Base-by-base conservation (phyloP, 2,888 invertebrate genomes). In the Nephrocerus scutellatus region DNA sequence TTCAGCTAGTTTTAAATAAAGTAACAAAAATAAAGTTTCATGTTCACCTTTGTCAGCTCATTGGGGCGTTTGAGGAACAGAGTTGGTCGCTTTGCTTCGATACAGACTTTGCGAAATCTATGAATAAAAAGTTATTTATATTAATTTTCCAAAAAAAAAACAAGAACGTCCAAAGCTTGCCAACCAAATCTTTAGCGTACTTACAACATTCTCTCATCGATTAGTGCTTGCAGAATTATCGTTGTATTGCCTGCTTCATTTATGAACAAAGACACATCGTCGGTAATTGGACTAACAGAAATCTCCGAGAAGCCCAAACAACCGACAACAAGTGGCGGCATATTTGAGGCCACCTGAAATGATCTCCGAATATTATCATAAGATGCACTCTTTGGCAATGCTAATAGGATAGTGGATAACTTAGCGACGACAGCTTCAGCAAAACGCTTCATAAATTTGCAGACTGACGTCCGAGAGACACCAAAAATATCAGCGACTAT, bases 311-410 rank as follows among this genome's bases (percentile, higher is more conserved):
- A 54, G 2, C 60, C 59, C n/a, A 66, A 42, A 3, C 63, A 55
- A 2, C 67, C 68, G 5, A 60, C 48, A 0, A 61, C 55, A 5
- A 57, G 52, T 0, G 60, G 55, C 0, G 66, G 60, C 55, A 66
- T 55, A 16, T 62, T 59, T 6, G 62, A 59, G 4, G 60, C 57
- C 4, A 48, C 42, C 15, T 59, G 51, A 30, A 66, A 66, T 3
- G 56, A 54, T 2, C 51, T 48, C 1, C 56, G 43, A 5, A 66
- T 62, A 10, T 48, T 50, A 8, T 49, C 52, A 10, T 55, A 55
- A 14, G 63, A 59, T 5, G 44, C 44, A 12, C 40, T 53, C 14
- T 52, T 51, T 0, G 66, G 66, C 53, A 66, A 50, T 13, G 46
- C 32, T 2, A 63, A 48, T 14, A 59, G 37, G 0, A 51, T 49